Evolutionary conservation across 37 sponge, comb jelly and placozoan species (phyloP).

Genomic region (Halichondria panicea): DNA sequence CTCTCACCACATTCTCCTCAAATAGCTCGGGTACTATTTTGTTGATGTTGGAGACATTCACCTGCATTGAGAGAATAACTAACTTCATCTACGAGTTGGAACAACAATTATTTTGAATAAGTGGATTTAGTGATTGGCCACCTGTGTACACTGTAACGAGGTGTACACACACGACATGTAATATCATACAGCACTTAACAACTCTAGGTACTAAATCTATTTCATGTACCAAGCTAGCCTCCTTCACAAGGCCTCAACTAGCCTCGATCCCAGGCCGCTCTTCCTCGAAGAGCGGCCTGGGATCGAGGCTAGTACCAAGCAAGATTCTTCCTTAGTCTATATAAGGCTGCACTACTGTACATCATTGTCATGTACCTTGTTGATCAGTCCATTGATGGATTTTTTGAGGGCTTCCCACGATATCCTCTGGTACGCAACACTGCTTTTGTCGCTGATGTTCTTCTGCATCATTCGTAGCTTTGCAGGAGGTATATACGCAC

Average conservation of each 20-base stretch:
- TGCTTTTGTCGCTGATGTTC: constrained; percentile 87
- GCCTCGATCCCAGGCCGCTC: too few relatives aligned
- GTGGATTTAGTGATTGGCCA: too few relatives aligned
- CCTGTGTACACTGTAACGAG: too few relatives aligned
- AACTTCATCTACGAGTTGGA: too few relatives aligned
- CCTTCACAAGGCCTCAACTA: too few relatives aligned
- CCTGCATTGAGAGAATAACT: constrained; percentile 58
- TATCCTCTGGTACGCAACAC: constrained; percentile 89
- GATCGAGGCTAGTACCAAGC: background rate
- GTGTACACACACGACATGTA: too few relatives aligned
- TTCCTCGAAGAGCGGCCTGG: background rate
- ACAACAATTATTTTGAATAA: too few relatives aligned
- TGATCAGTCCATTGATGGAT: constrained; percentile 96
- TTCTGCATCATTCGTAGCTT: constrained; percentile 92
- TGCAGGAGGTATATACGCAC: constrained; percentile 97
- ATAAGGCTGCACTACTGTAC: background rate
- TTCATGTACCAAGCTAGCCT: background rate
- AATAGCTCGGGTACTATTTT: constrained; percentile 88
- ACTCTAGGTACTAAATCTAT: background rate
- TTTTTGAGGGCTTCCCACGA: constrained; percentile 98
- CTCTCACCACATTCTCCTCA: constrained; percentile 93
- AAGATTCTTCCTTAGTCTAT: background rate
- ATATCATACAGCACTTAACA: background rate
- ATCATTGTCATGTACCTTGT: constrained; percentile 74
- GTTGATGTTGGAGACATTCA: constrained; percentile 89